Percentiles rank a stretch among this genome's conserved stretches.
phyloP scores from a whole-genome alignment of 2,888 invertebrate species.

The Clanis bilineata region DNA sequence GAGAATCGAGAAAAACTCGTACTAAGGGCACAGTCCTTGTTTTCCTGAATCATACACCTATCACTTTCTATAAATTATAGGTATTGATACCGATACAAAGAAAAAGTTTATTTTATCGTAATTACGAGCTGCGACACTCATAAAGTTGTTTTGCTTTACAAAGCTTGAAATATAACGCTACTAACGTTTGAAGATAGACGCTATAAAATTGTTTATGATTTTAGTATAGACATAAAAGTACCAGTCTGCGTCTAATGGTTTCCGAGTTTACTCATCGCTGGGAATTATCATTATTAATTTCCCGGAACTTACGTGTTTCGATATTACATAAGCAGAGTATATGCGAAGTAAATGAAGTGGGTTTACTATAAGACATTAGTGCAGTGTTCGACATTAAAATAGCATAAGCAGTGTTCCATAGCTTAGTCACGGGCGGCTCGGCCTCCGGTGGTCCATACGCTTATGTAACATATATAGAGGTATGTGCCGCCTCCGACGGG shows the following conservation, averaged over 20 bases:
- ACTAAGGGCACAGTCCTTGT: too few relatives aligned
- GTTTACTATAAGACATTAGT: too few relatives aligned
- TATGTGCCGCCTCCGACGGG: too few relatives aligned
- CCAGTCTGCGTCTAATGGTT: background rate
- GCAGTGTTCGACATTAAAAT: too few relatives aligned
- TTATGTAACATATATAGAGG: too few relatives aligned
- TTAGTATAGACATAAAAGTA: background rate
- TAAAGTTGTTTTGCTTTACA: conserved; percentile 8
- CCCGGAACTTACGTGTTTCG: background rate
- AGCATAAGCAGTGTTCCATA: too few relatives aligned
- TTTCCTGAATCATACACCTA: too few relatives aligned
- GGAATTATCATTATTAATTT: background rate
- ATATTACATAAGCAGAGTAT: background rate
- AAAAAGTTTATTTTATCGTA: background rate
- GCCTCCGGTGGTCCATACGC: too few relatives aligned
- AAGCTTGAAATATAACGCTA: background rate
- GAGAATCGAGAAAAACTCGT: too few relatives aligned
- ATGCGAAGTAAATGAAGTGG: background rate
- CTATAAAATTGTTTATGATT: conserved; percentile 6
- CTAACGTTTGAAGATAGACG: background rate
- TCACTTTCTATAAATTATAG: background rate
- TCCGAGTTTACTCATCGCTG: background rate
- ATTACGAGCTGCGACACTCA: conserved; percentile 5
- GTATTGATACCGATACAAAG: background rate
- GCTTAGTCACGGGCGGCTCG: too few relatives aligned